These are phyloP conservation scores for Eurytoma californica DNA, from an alignment of 2,888 invertebrate species.

Conservation along the genomic window DNA sequence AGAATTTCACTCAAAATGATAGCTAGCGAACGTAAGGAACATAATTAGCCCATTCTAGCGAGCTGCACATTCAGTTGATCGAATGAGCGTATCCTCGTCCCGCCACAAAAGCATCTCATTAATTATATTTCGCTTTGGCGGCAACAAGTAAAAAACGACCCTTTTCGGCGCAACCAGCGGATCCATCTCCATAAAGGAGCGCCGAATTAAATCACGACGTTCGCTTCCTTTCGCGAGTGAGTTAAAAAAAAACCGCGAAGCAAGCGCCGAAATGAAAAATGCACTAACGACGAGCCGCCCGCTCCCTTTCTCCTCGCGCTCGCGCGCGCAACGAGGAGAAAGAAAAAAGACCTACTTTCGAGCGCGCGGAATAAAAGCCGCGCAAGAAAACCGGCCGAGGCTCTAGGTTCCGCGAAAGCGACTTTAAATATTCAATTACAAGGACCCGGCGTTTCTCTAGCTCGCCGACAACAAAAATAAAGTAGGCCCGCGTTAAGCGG, in stretches of 20 bases:
- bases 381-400: background rate
- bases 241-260: background rate
- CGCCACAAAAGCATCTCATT: too few species aligned
- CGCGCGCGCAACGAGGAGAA: background rate
- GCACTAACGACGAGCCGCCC: background rate
- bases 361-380: background rate
- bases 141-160: too few species aligned
- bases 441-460: slow-evolving; percentile 8
- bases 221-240: too few species aligned
- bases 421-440: slow-evolving; percentile 41
- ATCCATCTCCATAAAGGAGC: too few species aligned
- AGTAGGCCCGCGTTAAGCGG: slow-evolving; percentile 20
- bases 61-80: too few species aligned
- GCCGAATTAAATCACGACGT: too few species aligned
- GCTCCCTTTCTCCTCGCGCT: background rate
- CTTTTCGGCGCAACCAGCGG: too few species aligned
- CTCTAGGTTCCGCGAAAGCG: slow-evolving; percentile 20
- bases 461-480: slow-evolving; percentile 11
- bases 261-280: background rate
- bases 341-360: background rate
- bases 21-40: background rate
- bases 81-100: too few species aligned
- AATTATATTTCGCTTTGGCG: too few species aligned
- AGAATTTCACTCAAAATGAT: background rate
- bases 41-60: too few species aligned